Evolutionary conservation across 2,113 vertebrate genomes (phyloP), one percentile per base, ranked within the genome.

Genomic region (Protomyctophum bolini): DNA sequence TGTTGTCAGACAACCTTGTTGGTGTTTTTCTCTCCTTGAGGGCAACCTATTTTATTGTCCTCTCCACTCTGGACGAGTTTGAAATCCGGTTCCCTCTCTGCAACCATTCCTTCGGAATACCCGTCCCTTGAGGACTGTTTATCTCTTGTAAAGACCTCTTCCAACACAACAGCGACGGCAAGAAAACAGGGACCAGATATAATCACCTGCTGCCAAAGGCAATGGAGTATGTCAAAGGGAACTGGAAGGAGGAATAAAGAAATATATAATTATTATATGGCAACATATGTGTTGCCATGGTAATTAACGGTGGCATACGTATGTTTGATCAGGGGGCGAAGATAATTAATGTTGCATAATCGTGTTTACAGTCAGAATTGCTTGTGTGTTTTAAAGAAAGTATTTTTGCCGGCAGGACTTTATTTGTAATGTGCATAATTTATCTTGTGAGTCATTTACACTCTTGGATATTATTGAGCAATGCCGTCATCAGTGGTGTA

Each of bases 311-410:
- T 68, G 57, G 59, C 3, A 41, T 6, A 12, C 66, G 66, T 56
- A 68, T 78, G 86, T 89, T 89, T 92, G 85, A 93, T 91, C 85
- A 86, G 75, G 75, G 61, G 61, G 59, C 79, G 59, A 59, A 79
- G 80, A 80, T 88, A 84, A 90, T 90, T 89, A 41, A 88, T 58
- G 55, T 89, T 87, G 83, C 84, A 77, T 90, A 89, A 92, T 88
- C 83, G 67, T 91, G 87, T 91, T 93, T 93, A 84, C 88, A 82
- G 73, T 89, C 72, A 84, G 74, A 90, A 90, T 86, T 70, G 76
- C 79, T 90, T 90, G 90, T 90, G 91, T 92, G 84, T 91, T 41
- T 90, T 91, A 83, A 81, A 87, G 76, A 88, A 84, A 78, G 70
- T 90, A 2, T 88, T 91, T 88, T 91, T 67, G 86, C 90, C 72